Conservation (phyloP, 2,113 vertebrate genomes). For the Cynocephalus volans region DNA sequence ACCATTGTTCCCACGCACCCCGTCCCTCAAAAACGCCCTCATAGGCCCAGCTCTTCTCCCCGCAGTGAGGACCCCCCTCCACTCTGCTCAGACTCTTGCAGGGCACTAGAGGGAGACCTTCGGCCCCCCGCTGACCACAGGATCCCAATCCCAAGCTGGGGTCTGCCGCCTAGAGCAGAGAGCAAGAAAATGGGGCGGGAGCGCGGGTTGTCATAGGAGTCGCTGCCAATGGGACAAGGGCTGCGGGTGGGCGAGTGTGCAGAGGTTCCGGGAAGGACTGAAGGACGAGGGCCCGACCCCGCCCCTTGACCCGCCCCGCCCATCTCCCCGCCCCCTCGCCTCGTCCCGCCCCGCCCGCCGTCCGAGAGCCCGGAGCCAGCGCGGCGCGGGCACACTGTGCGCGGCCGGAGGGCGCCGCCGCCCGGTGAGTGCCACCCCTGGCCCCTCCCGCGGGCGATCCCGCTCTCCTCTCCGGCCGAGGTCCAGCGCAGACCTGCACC, state of each 20-base stretch:
- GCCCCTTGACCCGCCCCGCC: too few species aligned
- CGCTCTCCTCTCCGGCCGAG: background rate
- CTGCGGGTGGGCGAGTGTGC: accelerated
- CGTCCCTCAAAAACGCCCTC: background rate
- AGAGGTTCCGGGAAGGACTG: background rate
- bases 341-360: too few species aligned
- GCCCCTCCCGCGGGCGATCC: background rate
- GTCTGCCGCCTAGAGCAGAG: background rate
- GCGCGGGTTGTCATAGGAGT: too few species aligned
- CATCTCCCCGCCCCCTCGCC: background rate
- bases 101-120: background rate
- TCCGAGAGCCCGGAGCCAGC: background rate
- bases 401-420: background rate
- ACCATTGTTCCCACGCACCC: background rate
- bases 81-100: background rate
- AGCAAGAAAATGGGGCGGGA: background rate
- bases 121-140: background rate
- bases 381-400: background rate
- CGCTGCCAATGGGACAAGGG: too few species aligned
- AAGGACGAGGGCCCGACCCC: background rate
- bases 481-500: background rate
- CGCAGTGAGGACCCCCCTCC: background rate
- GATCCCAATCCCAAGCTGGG: background rate
- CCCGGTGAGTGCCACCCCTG: constrained; percentile 57
- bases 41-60: background rate